A percentile compares a stretch with the other conserved stretches of the same genome.
These are phyloP conservation scores for Crotophaga sulcirostris DNA, from an alignment of 2,113 vertebrate genomes.

Conservation along the genomic window DNA sequence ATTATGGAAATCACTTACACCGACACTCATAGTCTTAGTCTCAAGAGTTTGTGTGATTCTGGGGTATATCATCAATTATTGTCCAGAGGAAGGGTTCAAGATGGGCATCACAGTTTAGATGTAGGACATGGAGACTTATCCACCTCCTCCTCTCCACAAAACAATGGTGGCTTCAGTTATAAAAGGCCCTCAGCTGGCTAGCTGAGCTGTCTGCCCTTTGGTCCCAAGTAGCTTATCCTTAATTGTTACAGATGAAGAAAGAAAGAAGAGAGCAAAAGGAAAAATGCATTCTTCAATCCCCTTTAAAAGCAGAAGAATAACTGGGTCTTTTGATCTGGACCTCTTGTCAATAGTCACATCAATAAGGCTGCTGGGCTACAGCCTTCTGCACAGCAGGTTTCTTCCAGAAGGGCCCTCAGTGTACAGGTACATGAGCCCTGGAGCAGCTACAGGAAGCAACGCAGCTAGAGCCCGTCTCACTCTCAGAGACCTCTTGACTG, in stretches of 20 bases:
- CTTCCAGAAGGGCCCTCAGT: neutral
- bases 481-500: neutral
- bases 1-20: neutral
- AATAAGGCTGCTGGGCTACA: neutral
- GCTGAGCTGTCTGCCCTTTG: neutral
- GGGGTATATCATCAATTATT: neutral
- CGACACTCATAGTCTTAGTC: neutral
- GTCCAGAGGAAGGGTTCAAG: neutral
- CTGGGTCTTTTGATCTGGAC: neutral
- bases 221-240: neutral
- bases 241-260: neutral
- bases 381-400: neutral
- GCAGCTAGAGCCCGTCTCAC: neutral
- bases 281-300: neutral
- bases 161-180: neutral
- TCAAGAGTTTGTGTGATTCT: neutral
- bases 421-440: accelerated
- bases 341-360: neutral
- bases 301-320: neutral
- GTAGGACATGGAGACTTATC: neutral
- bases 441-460: accelerated
- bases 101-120: neutral
- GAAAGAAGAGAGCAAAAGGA: neutral
- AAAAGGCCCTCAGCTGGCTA: neutral
- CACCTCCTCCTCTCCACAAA: neutral